A percentile compares a stretch with the other conserved stretches of the same genome.
These are phyloP conservation scores for Crossocerus cetratus DNA, from an alignment of 2,888 invertebrate genomes.

Conservation along the genomic window DNA sequence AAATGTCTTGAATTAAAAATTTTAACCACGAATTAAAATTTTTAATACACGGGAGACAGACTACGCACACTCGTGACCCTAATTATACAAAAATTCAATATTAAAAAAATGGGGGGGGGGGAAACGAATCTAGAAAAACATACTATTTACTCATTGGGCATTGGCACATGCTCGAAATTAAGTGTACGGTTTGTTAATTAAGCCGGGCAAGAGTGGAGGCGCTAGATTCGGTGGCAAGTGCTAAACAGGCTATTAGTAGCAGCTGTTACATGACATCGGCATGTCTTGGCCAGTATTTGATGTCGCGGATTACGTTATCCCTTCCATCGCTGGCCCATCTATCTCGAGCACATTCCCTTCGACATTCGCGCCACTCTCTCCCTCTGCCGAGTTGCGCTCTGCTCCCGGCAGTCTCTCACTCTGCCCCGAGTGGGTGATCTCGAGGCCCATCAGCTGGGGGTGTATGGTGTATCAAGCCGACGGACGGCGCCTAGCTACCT, in stretches of 20 bases:
- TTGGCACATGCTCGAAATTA: neutral
- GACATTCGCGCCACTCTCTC: constrained; percentile 7
- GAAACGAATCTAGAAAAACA: too few species aligned
- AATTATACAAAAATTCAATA: too few species aligned
- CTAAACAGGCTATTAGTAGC: constrained; percentile 66
- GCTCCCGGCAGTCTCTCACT: neutral
- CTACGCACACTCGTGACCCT: too few species aligned
- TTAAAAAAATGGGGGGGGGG: too few species aligned
- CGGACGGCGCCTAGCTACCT: neutral
- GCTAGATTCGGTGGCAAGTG: constrained; percentile 40
- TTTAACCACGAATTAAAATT: too few species aligned
- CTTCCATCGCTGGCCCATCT: constrained; percentile 3
- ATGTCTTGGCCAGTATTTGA: constrained; percentile 61
- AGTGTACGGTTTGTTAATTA: neutral
- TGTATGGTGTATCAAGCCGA: neutral
- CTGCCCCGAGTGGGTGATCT: neutral
- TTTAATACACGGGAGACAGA: too few species aligned
- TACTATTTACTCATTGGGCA: too few species aligned
- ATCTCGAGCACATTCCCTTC: neutral
- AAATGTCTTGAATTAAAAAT: too few species aligned
- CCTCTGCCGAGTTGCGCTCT: neutral
- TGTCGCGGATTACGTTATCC: constrained; percentile 47
- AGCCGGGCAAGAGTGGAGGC: constrained; percentile 12
- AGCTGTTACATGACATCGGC: constrained; percentile 68
- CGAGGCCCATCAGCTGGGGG: too few species aligned